phyloP scores from a whole-genome alignment of 2,797 vertebrate species.

The Pygocentrus nattereri region DNA sequence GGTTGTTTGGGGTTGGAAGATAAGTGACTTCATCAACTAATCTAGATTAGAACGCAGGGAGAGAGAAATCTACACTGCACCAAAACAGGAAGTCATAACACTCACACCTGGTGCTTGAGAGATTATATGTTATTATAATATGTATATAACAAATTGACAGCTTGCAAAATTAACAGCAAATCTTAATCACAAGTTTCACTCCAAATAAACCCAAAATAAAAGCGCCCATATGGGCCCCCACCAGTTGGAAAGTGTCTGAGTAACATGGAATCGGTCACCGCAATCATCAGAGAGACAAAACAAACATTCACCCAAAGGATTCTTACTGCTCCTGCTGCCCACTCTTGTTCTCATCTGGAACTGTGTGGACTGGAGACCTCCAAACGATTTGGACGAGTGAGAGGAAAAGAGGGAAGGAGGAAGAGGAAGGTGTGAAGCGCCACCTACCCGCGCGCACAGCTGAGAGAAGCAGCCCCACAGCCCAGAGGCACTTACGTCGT shows the following conservation, averaged over 20 bases:
- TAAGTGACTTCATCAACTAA: constrained; percentile 21
- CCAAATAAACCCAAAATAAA: constrained; percentile 45
- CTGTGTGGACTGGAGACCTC: constrained; percentile 31
- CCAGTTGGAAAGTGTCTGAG: constrained; percentile 62
- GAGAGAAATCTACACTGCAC: constrained; percentile 33
- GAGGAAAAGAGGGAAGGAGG: constrained; percentile 46
- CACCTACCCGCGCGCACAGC: constrained; percentile 69
- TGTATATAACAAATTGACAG: neutral
- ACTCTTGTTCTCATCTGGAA: constrained; percentile 21
- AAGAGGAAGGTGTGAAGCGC: constrained; percentile 56
- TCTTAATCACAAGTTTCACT: constrained; percentile 45
- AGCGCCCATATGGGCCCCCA: constrained; percentile 72
- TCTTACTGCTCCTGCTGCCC: constrained; percentile 44
- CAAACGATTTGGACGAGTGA: constrained; percentile 43
- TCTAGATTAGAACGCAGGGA: constrained; percentile 25
- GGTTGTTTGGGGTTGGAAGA: constrained; percentile 29
- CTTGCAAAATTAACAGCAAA: constrained; percentile 37
- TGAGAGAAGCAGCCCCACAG: constrained; percentile 73
- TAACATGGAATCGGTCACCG: constrained; percentile 34
- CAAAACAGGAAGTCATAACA: constrained; percentile 20
- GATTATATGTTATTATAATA: constrained; percentile 18
- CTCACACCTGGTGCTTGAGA: constrained; percentile 18
- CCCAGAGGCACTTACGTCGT: constrained; percentile 95
- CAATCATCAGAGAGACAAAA: constrained; percentile 43
- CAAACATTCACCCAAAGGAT: constrained; percentile 54